Base-by-base conservation (phyloP, 92 coral and sea anemone genomes). In the Phenganax marumi region DNA sequence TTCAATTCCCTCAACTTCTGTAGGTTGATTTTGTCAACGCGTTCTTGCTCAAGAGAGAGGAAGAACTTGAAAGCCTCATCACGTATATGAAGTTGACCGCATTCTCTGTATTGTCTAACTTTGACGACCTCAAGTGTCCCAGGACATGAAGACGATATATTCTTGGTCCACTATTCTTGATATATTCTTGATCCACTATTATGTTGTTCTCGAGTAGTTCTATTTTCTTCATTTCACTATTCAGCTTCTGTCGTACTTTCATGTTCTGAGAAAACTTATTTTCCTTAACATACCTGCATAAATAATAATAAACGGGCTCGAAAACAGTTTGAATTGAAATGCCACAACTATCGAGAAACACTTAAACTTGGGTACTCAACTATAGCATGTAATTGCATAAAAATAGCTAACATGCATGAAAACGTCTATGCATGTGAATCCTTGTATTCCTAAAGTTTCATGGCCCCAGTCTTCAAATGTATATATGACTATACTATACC, bases 81-180 rank as follows among this genome's bases (percentile, higher is more conserved):
- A 52, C 80, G 50, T n/a, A 75, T 75, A 22, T 75, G 62, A 2
- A 75, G 21, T 7, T 50, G 64, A 7, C 75, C 75, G 3, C 80
- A 8, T 75, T 75, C 80, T n/a, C 80, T 43, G 22, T 6, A 75
- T n/a, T 75, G 80, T n/a, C 80, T 11, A 25, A 64, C 54, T 33
- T 75, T 64, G 52, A 54, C 55, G 12, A 75, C 80, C 7, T 51
- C 24, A 10, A 75, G 33, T 21, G 80, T 50, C 52, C 52, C 65
- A 19, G 62, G 43, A 9, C 43, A 18, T 10, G 62, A 48, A 8
- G 33, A 7, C 22, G 65, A 5, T 16, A n/a, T n/a, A n/a, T n/a
- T n/a, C n/a, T n/a, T n/a, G n/a, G n/a, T n/a, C n/a, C n/a, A n/a
- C n/a, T n/a, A n/a, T 24, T 22, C 43, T 54, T 25, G 64, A 52